Evolutionary conservation across 2,113 vertebrate genomes (phyloP).

Genomic region (Solenodon paradoxus): DNA sequence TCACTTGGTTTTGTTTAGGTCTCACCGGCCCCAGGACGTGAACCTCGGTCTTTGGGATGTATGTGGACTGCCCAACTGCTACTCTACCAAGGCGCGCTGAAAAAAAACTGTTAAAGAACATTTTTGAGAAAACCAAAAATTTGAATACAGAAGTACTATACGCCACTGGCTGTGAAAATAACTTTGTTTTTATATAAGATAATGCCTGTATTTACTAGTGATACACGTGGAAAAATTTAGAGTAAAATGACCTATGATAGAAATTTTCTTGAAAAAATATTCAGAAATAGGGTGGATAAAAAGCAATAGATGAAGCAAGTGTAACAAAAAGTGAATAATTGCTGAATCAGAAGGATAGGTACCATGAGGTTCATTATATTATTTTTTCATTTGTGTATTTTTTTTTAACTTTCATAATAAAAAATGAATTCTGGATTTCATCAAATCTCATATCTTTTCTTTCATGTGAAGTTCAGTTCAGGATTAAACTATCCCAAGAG

Average conservation of each 20-base stretch:
- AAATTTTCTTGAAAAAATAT: slow-evolving; percentile 13
- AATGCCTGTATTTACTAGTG: not conserved
- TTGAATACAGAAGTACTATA: not conserved
- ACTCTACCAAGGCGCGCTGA: too few species aligned
- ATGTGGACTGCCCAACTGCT: too few species aligned
- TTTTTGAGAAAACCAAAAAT: not conserved
- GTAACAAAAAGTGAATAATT: not conserved
- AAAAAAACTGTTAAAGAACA: not conserved
- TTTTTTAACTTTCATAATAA: slow-evolving; percentile 23
- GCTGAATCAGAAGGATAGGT: not conserved
- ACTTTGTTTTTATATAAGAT: not conserved
- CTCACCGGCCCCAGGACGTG: too few species aligned
- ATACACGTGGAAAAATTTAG: not conserved
- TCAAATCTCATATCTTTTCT: slow-evolving; percentile 29
- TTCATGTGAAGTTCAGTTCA: slow-evolving; percentile 28
- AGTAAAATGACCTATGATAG: not conserved
- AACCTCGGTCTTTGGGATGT: too few species aligned
- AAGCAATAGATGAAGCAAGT: not conserved
- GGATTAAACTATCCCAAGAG: slow-evolving; percentile 42
- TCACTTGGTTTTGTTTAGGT: not conserved
- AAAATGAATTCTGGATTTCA: slow-evolving; percentile 2
- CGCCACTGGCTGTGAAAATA: not conserved
- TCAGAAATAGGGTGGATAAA: not conserved
- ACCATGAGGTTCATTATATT: not conserved
- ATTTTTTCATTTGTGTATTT: not conserved